A percentile compares a stretch with the other conserved stretches of the same genome.
Evolutionary conservation across 2,888 invertebrate species (phyloP).

Genomic region (Trachelus tabidus): DNA sequence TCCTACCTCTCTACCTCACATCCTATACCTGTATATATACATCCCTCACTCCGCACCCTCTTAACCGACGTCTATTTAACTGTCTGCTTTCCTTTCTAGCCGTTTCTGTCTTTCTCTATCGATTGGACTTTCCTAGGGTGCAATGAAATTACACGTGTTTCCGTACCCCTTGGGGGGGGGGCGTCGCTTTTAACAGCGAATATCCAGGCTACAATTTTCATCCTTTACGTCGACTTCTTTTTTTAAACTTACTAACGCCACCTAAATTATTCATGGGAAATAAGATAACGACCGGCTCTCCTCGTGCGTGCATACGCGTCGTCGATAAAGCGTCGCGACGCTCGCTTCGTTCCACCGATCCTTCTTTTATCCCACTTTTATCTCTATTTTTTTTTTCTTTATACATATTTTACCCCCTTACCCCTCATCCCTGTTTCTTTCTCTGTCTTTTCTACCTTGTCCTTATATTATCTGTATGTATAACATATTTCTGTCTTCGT

Average conservation of each 20-base stretch:
- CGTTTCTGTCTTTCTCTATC: slow-evolving; percentile 3
- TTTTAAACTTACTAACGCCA: slow-evolving; percentile 36
- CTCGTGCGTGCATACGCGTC: not conserved
- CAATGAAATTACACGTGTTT: slow-evolving; percentile 17
- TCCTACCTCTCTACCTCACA: not conserved
- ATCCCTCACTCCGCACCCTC: too few relatives aligned
- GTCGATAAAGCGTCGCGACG: not conserved
- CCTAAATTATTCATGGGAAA: slow-evolving; percentile 56
- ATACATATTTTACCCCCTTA: not conserved
- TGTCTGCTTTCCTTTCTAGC: too few relatives aligned
- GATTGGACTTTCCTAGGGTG: slow-evolving; percentile 16
- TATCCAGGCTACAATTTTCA: not conserved
- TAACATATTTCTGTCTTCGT: not conserved
- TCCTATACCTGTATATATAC: too few relatives aligned
- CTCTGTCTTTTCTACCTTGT: not conserved
- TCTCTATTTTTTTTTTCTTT: not conserved
- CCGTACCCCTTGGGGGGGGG: too few relatives aligned
- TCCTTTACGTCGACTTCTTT: slow-evolving; percentile 21
- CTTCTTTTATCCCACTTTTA: not conserved
- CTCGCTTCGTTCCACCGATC: not conserved
- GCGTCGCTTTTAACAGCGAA: not conserved
- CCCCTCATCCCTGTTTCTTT: too few relatives aligned
- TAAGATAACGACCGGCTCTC: slow-evolving; percentile 37
- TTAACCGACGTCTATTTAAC: too few relatives aligned
- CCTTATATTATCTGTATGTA: not conserved